Evolutionary conservation across 2,113 vertebrate species (phyloP), one percentile per base, ranked within the genome.

Genomic region (Pelmatolapia mariae): DNA sequence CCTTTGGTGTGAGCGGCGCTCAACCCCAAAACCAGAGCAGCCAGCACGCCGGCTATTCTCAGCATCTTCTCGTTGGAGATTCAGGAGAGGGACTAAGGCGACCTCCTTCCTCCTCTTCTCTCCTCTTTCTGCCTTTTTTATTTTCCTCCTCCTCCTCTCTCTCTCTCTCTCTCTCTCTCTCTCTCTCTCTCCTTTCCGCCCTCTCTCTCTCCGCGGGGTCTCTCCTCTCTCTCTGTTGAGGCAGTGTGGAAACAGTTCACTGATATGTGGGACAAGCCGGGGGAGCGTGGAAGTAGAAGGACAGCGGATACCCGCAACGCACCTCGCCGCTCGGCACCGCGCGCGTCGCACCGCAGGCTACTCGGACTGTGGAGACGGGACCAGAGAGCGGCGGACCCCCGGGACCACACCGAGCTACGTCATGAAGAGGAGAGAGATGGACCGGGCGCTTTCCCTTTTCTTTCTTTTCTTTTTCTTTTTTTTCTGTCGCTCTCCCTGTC

Each of bases 1-100:
- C 96, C 95, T 96, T 96, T 96, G 91, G 92, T 92, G 90, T 89
- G 88, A 91, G 95, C 93, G 83, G 95, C 93, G 94, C 96, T 96
- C 94, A 96, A 73, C 83, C 95, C 96, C 94, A 96, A 84, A 81
- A 86, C 93, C 83, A 95, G 50, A n/a, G 93, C 61, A 79, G 92
- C 88, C 93, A 95, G 29, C 90, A 95, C 86, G 87, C 92, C 84
- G 91, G 89, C 89, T 85, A 90, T 84, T 86, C 94, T 94, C 92
- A 95, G 95, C 95, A 95, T 96, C 94, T 96, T 95, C 91, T 83
- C 89, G 80, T 82, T 16, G 87, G 71, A 86, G 79, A 86, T 80
- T 86, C 86, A 79, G 81, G 33, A 83, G 71, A 73, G 45, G 80
- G 87, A 84, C 81, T 7, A 82, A 81, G 83, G 73, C 90, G 89